Evolutionary conservation across 2,888 invertebrate genomes (phyloP).

Genomic region (Arctia plantaginis): DNA sequence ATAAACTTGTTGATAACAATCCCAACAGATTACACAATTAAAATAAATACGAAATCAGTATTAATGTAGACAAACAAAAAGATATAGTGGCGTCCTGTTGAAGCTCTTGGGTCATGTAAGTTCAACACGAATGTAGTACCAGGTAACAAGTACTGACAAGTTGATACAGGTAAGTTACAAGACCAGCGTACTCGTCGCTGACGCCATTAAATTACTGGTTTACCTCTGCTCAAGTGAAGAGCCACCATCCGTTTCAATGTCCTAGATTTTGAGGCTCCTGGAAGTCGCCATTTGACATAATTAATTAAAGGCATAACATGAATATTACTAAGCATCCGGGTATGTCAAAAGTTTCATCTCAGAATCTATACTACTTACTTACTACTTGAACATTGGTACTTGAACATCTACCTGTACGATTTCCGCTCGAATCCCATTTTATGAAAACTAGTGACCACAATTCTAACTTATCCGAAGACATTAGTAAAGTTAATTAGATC

Average conservation of each 20-base stretch:
- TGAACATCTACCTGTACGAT: neutral
- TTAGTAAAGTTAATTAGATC: no score
- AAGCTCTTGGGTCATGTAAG: conserved; percentile 13
- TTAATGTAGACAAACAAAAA: neutral
- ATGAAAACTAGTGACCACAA: neutral
- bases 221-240: neutral
- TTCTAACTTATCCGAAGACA: neutral
- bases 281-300: neutral
- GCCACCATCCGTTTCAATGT: neutral
- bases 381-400: no score
- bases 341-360: neutral
- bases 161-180: conserved; percentile 35
- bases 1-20: neutral
- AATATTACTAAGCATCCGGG: neutral
- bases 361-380: neutral
- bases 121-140: conserved; percentile 14
- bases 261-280: neutral
- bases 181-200: conserved; percentile 8
- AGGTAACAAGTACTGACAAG: conserved; percentile 39
- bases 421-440: neutral
- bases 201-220: conserved; percentile 14
- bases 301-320: neutral
- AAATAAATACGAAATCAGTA: neutral
- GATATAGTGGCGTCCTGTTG: neutral
- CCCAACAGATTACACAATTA: neutral